Base-by-base conservation (phyloP, 2,113 vertebrate genomes). In the Spilogale gracilis region DNA sequence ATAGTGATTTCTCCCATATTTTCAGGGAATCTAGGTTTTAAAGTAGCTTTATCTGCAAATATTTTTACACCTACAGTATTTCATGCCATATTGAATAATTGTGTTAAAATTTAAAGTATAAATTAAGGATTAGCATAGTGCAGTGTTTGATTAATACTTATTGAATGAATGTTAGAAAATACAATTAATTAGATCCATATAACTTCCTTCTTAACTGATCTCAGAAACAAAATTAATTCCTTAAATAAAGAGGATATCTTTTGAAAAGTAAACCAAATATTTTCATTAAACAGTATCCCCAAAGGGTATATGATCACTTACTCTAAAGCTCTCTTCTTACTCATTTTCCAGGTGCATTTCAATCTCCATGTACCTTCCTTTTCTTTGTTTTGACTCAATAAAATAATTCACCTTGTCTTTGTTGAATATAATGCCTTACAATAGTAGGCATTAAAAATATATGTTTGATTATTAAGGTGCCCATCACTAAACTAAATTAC, bases 231-330 rank as follows among this genome's bases (percentile, higher is more conserved):
- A 96, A 92, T 73, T 78, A 89, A 71, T 87, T 76, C 1, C 30
- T 84, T 92, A 94, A 94, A 79, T 87, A 88, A 95, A 94, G 3
- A 73, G 60, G 3, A 63, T 50, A 94, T 18, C 54, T 86, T 96
- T 96, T 94, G 2, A 73, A 85, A 92, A 74, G 20, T 94, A 86
- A 60, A 54, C 18, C 5, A 50, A 87, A 2, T 61, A 30, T 86
- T 74, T 86, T 93, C 20, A 81, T 94, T 90, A 74, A 0, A 74
- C 38, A 73, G 13, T 45, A 87, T 92, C 50, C 43, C 45, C 25
- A 81, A 61, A 89, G 30, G 45, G 20, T 89, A 95, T 76, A 88
- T 52, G 10, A 52, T 91, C 18, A 73, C 21, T 69, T 30, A 23
- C 10, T 87, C 50, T 60, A 96, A 95, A 63, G 27, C 38, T 81